Percentiles rank a stretch among this genome's conserved stretches.
phyloP scores from a whole-genome alignment of 2,797 vertebrate species.

The Chelidonichthys spinosus region DNA sequence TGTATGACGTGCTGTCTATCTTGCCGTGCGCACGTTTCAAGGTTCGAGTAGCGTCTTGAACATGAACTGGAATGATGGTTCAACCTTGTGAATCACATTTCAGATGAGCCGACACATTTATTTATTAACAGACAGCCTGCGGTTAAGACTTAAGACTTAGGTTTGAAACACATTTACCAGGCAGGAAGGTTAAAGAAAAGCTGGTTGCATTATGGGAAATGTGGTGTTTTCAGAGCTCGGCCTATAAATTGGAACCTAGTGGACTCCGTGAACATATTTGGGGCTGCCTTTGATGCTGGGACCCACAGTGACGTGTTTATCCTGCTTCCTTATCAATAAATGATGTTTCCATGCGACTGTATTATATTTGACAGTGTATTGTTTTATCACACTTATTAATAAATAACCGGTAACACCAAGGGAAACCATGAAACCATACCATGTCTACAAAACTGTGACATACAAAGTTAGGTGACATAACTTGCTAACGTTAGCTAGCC shows the following conservation, averaged over 20 bases:
- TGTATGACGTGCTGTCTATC: background rate
- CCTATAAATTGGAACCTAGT: background rate
- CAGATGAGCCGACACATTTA: background rate
- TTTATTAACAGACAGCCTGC: background rate
- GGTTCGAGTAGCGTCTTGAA: background rate
- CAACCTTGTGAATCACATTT: background rate
- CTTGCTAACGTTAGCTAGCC: background rate
- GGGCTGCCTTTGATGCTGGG: background rate
- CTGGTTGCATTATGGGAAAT: constrained; percentile 1
- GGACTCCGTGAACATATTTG: background rate
- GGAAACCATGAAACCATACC: background rate
- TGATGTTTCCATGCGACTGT: background rate
- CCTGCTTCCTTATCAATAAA: background rate
- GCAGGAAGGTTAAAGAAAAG: background rate
- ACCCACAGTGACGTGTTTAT: background rate
- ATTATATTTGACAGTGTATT: background rate
- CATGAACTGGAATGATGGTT: background rate
- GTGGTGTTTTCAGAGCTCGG: background rate
- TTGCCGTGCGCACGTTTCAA: background rate
- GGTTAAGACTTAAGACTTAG: no score
- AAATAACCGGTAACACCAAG: background rate
- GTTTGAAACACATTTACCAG: background rate
- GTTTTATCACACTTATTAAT: background rate
- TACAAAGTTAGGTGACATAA: background rate
- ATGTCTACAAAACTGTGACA: background rate